Evolutionary conservation across 2,113 vertebrate species (phyloP).

Genomic region (Pseudopipra pipra): DNA sequence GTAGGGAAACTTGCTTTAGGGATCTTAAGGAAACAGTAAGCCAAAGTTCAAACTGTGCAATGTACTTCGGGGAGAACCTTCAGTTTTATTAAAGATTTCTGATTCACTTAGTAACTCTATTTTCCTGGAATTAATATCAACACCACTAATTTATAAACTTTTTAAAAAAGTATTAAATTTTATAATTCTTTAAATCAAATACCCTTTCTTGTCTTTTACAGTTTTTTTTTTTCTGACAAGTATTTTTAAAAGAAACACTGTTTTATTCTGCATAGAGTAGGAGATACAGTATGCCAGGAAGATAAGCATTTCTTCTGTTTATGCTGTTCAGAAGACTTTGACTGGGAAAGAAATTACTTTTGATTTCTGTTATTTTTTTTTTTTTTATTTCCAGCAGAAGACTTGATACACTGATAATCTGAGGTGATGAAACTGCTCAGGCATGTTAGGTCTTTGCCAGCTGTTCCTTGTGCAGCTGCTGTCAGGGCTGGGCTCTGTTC

Average conservation of each 20-base stretch:
- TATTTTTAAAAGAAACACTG: neutral
- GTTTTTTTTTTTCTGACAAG: neutral
- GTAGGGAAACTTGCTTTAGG: neutral
- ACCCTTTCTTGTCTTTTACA: neutral
- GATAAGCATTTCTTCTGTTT: neutral
- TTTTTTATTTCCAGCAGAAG: neutral
- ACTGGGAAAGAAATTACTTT: neutral
- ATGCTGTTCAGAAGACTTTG: neutral
- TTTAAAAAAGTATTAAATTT: rapidly evolving
- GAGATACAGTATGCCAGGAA: neutral
- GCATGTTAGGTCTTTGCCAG: conserved; percentile 19
- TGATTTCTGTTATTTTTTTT: rapidly evolving
- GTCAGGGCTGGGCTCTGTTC: neutral
- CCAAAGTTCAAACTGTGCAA: neutral
- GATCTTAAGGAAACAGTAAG: neutral
- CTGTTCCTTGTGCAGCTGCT: conserved; percentile 58
- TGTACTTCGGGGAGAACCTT: neutral
- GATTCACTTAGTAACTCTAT: neutral
- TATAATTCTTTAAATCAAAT: neutral
- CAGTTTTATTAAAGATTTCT: neutral
- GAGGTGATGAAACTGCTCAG: neutral
- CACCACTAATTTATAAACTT: neutral
- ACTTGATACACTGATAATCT: neutral
- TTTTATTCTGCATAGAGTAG: neutral
- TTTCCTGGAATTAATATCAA: neutral